Conservation (phyloP, 2,113 vertebrate species). For the Ranitomeya variabilis region DNA sequence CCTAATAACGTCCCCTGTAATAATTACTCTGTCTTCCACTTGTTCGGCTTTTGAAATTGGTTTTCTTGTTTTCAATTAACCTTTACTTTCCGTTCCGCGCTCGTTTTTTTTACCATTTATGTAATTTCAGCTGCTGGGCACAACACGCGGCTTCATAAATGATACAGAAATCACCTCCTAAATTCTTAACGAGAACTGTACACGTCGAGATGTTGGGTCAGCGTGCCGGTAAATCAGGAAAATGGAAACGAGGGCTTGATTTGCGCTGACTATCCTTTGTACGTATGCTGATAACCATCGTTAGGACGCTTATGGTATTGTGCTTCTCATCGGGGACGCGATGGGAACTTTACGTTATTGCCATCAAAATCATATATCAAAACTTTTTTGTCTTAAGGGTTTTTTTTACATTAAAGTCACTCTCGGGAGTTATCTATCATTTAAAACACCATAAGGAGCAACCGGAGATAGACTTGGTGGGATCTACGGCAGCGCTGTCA, state of each 20-base stretch:
- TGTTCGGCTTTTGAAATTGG: slow-evolving; percentile 31
- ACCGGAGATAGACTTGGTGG: not conserved
- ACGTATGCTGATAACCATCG: not conserved
- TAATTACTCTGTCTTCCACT: slow-evolving; percentile 47
- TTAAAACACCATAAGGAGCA: not conserved
- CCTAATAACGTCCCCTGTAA: slow-evolving; percentile 32
- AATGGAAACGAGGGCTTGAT: not conserved
- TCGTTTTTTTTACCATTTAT: slow-evolving; percentile 15
- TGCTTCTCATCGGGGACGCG: not conserved
- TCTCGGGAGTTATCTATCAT: not conserved
- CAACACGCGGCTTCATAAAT: not conserved
- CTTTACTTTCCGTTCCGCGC: slow-evolving; percentile 11
- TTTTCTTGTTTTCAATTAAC: slow-evolving; percentile 40
- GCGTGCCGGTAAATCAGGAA: not conserved
- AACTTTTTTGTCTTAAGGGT: not conserved
- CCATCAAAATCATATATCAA: not conserved
- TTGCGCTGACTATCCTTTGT: not conserved
- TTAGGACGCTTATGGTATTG: not conserved
- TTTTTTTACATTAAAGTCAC: not conserved
- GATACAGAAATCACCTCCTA: slow-evolving; percentile 9
- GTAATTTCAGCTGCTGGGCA: not conserved
- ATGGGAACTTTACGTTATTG: not conserved
- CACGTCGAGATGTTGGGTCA: not conserved
- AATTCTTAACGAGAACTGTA: not conserved
- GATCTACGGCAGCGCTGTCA: not conserved